Evolutionary conservation across 2,888 invertebrate genomes (phyloP), one percentile per base, ranked within the genome.

Genomic region (Ichneumoninae sp.): DNA sequence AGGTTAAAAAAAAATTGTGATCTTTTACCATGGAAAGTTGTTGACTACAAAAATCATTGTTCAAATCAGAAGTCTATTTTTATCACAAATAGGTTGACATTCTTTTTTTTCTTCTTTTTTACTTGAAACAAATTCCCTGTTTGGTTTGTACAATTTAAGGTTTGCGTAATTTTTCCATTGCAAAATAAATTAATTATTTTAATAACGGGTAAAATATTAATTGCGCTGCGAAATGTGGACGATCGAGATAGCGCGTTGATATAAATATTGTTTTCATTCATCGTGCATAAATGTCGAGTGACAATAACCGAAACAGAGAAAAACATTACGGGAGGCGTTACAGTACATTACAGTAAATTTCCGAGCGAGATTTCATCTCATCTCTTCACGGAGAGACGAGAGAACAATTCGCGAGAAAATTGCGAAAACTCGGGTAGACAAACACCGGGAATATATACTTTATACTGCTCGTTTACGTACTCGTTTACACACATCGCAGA

Each of bases 401-500:
- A 44, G 60, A 65, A 81, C 22, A 73, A 60, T 57, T 68, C 76
- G 50, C 26, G 33, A 19, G 66, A 52, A 81, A 85, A 66, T 78
- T 30, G 77, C 33, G 79, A 85, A 81, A 81, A 81, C 70, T 44
- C 63, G 63, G 63, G 70, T 30, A 70, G 71, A 75, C 84, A 66
- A 73, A 81, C 74, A 65, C 52, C 74, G 69, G 30, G 78, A 16
- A 33, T 70, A 84, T 74, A 81, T 74, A 84, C 84, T 54, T 78
- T 74, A 47, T 16, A 81, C 68, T 44, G 60, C 68, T 68, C 68
- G 76, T 81, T 75, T 70, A 65, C 66, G 33, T 79, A 71, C 81
- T 79, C 74, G 81, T 81, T 81, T 81, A 33, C 63, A 81, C 81
- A 66, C 78, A 71, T 75, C 66, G 66, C 70, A 70, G 57, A 81